A percentile compares a stretch with the other conserved stretches of the same genome.
Conservation (phyloP, 2,797 vertebrate species). For the Spondyliosoma cantharus region DNA sequence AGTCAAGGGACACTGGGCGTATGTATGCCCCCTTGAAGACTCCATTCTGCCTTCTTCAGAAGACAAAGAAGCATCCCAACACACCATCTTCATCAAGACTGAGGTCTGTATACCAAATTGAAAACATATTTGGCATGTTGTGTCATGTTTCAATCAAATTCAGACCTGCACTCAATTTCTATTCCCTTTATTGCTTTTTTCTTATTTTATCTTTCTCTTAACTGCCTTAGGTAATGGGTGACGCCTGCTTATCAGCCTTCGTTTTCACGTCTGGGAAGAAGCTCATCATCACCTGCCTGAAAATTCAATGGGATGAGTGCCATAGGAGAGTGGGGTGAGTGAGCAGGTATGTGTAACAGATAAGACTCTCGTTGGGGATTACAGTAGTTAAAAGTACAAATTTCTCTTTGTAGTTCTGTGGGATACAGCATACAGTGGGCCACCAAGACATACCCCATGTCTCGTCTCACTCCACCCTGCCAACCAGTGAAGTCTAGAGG, state of each 20-base stretch:
- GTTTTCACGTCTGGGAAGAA: conserved; percentile 87
- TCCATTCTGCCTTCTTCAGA: conserved; percentile 82
- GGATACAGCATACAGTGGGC: conserved; percentile 87
- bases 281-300: conserved; percentile 87
- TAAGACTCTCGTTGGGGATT: not conserved
- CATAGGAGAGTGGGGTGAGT: conserved; percentile 75
- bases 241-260: conserved; percentile 90
- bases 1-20: conserved; percentile 87
- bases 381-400: not conserved
- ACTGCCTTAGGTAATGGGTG: conserved; percentile 85
- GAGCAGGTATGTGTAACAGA: not conserved
- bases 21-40: conserved; percentile 82
- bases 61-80: conserved; percentile 90
- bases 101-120: conserved; percentile 83
- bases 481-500: conserved; percentile 91
- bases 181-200: not conserved
- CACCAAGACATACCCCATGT: conserved; percentile 85
- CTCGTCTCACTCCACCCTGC: conserved; percentile 84
- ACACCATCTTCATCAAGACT: conserved; percentile 87
- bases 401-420: conserved; percentile 77
- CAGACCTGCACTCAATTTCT: not conserved
- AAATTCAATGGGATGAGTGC: conserved; percentile 88
- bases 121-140: not conserved
- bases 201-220: conserved; percentile 2
- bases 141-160: conserved; percentile 11